phyloP scores from a whole-genome alignment of 1,140 invertebrate species.

The Hycleus cichorii region DNA sequence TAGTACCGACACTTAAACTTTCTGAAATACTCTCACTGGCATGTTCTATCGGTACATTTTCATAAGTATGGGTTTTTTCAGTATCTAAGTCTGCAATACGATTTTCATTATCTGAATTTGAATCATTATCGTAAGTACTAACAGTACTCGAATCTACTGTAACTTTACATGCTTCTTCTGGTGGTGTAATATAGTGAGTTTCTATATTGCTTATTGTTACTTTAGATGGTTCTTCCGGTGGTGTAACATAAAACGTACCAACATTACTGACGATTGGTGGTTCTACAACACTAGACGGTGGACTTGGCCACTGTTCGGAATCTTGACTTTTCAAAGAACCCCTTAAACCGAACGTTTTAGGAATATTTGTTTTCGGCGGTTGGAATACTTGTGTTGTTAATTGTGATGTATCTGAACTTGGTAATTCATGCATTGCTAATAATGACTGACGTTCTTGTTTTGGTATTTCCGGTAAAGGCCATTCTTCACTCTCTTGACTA shows the following conservation, averaged over 20 bases:
- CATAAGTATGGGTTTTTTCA: slow-evolving; percentile 38
- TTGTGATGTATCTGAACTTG: slow-evolving; percentile 39
- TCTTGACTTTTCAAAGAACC: slow-evolving; percentile 47
- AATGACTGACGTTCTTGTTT: slow-evolving; percentile 28
- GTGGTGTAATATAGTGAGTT: slow-evolving; percentile 73
- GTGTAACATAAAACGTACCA: slow-evolving; percentile 76
- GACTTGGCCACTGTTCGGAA: slow-evolving; percentile 70
- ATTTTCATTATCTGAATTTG: slow-evolving; percentile 47
- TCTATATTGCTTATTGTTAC: slow-evolving; percentile 74
- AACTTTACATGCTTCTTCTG: slow-evolving; percentile 58
- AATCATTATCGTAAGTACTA: slow-evolving; percentile 39
- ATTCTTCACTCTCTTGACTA: slow-evolving; percentile 62
- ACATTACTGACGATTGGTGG: slow-evolving; percentile 65
- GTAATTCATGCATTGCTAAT: slow-evolving; percentile 36
- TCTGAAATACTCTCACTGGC: slow-evolving; percentile 37
- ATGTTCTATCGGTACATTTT: slow-evolving; percentile 35
- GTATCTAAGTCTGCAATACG: slow-evolving; percentile 45
- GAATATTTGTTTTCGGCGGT: slow-evolving; percentile 35
- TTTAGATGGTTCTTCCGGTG: slow-evolving; percentile 57
- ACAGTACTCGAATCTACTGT: slow-evolving; percentile 44
- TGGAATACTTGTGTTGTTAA: slow-evolving; percentile 40
- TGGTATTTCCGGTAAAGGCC: slow-evolving; percentile 60
- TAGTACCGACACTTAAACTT: slow-evolving; percentile 34
- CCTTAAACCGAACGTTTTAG: slow-evolving; percentile 38
- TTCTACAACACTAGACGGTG: slow-evolving; percentile 59